Evolutionary conservation across 2,888 invertebrate genomes (phyloP), one percentile per base, ranked within the genome.

Genomic region (Crocallis elinguaria): DNA sequence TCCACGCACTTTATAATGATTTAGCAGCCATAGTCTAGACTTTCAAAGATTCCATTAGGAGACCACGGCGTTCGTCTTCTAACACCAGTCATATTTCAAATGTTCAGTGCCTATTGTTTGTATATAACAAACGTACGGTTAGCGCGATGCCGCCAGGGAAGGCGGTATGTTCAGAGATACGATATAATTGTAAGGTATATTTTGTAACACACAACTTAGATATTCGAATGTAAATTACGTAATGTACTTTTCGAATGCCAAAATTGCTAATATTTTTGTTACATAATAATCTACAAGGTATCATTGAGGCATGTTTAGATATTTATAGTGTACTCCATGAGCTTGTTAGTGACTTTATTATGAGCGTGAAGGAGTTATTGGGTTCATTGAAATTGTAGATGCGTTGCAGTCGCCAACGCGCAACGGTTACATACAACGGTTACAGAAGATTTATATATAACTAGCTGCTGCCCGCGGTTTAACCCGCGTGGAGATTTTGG

Each of bases 91-190:
- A 78, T 69, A 78, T 75, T 80, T 79, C 66, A 79, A 74, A 75
- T 65, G 76, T 83, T 79, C 82, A 84, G 87, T 86, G 86, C 82
- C 86, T 88, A 81, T 86, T 82, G 73, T 86, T 82, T 84, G 78
- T 81, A 82, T 74, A 79, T 75, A 81, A 73, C 70, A 67, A 73
- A 73, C 71, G 73, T 67, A 75, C 73, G 67, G 70, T 62, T 63
- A 64, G 69, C 68, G 69, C 60, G 56, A 48, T 52, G 61, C 56
- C 60, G 64, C 66, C 62, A 65, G 60, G 67, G 68, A 62, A 61
- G 62, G 71, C 50, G 68, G 76, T 73, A 77, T 71, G 66, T 86
- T 87, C 86, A 86, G 82, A 86, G 84, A 86, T 86, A 86, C 87
- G 85, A 86, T 88, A 85, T 85, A 81, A 78, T 72, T 69, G 80